phyloP scores from a whole-genome alignment of 2,113 vertebrate species.

The Gadus chalcogrammus region DNA sequence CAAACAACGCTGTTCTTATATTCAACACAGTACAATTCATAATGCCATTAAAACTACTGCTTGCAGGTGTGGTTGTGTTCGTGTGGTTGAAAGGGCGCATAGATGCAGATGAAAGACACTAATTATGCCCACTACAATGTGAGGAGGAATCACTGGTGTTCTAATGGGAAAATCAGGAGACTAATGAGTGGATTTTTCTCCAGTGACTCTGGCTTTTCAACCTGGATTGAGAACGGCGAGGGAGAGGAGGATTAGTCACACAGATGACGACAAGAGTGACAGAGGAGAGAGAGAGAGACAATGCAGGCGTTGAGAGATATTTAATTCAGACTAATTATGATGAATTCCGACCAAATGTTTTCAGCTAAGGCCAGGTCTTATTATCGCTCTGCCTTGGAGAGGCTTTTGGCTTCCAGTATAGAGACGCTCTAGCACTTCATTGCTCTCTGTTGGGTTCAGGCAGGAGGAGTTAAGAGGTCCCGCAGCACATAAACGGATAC shows the following conservation, averaged over 20 bases:
- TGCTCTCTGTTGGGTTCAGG: constrained; percentile 3
- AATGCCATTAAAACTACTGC: constrained; percentile 13
- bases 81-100: constrained; percentile 54
- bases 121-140: constrained; percentile 60
- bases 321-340: constrained; percentile 51
- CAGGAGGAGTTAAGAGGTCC: constrained; percentile 12
- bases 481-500: too few species aligned
- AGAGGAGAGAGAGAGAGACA: background rate
- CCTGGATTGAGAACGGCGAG: constrained; percentile 50
- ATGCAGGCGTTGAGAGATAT: constrained; percentile 38
- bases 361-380: constrained; percentile 32
- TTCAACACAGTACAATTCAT: background rate
- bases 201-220: constrained; percentile 52
- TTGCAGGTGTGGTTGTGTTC: constrained; percentile 35
- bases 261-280: background rate
- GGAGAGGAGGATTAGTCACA: constrained; percentile 23
- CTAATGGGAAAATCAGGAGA: constrained; percentile 76
- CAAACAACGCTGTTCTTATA: background rate
- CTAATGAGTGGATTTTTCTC: constrained; percentile 65
- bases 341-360: constrained; percentile 36
- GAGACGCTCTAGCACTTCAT: background rate
- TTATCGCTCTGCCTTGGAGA: constrained; percentile 30
- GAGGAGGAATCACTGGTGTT: constrained; percentile 60
- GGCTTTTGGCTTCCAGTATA: constrained; percentile 7
- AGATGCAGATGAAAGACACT: constrained; percentile 68